Base-by-base conservation (phyloP, 2,888 invertebrate species). In the Agrochola lychnidis region DNA sequence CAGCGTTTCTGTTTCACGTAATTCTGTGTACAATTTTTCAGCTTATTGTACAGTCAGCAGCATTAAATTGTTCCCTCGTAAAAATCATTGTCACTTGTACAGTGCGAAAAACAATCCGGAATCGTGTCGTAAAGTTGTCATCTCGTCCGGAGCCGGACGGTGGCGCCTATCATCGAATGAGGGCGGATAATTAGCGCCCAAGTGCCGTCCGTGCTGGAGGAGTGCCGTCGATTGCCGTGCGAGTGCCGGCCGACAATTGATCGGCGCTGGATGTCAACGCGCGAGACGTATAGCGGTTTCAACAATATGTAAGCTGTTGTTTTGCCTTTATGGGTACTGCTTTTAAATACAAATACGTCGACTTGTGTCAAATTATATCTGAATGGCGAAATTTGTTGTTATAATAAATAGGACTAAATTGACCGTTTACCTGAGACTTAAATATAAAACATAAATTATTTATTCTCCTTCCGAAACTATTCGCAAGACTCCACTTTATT, bases 111-210 rank as follows among this genome's bases (percentile, higher is more conserved):
- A 75, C 57, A 59, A 70, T 84, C 66, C 30, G 36, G 7, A 40
- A 48, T 74, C 36, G 61, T 40, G n/a, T 64, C 53, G 48, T 67
- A 42, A 69, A 74, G 53, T 70, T 84, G 81, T 84, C 81, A 68
- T 51, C 81, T 61, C 51, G 42, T 45, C 71, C 70, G 73, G 51
- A 57, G 22, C 22, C 19, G 64, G 25, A 19, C 57, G 53, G n/a
- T 25, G n/a, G 12, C 36, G 68, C 51, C 30, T 61, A 56, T 59
- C 51, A 57, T 61, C 82, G 66, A 85, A 71, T 82, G 78, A 71
- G 36, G 25, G 42, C 73, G 59, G 66, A 66, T 83, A 83, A 83
- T 85, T 85, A 82, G 74, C 72, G 63, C 4, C n/a, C 25, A 66
- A 85, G 73, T 25, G 73, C n/a, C 66, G 30, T 42, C 81, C 56